Evolutionary conservation across 2,888 invertebrate genomes (phyloP).

Genomic region (Drosophila infuscata): DNA sequence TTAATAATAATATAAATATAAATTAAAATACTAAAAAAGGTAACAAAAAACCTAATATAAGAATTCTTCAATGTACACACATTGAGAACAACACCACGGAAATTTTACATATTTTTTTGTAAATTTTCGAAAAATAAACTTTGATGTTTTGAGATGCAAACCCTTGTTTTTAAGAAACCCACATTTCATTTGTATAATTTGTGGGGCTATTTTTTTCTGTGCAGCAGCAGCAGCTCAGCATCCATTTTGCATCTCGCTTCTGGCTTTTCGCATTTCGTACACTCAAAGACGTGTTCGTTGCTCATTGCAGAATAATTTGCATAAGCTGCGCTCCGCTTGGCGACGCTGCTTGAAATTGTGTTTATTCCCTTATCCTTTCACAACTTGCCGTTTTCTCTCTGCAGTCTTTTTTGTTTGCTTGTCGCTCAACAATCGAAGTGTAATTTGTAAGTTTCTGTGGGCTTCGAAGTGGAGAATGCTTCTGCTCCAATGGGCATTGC

Average conservation of each 20-base stretch:
- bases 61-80: neutral
- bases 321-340: constrained; percentile 54
- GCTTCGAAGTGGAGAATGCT: constrained; percentile 23
- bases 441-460: constrained; percentile 62
- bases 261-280: constrained; percentile 32
- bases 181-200: no score
- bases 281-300: constrained; percentile 68
- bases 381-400: constrained; percentile 26
- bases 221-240: constrained; percentile 34
- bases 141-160: neutral
- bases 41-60: neutral
- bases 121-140: neutral
- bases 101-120: neutral
- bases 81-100: neutral
- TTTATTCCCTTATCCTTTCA: constrained; percentile 36
- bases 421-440: constrained; percentile 66
- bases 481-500: constrained; percentile 38
- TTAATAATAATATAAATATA: neutral
- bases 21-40: neutral
- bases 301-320: constrained; percentile 77
- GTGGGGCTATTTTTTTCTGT: neutral
- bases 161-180: neutral
- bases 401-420: constrained; percentile 50
- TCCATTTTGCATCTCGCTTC: constrained; percentile 44
- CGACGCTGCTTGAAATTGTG: constrained; percentile 40